phyloP scores from a whole-genome alignment of 2,888 invertebrate genomes.

The Tholera decimalis region DNA sequence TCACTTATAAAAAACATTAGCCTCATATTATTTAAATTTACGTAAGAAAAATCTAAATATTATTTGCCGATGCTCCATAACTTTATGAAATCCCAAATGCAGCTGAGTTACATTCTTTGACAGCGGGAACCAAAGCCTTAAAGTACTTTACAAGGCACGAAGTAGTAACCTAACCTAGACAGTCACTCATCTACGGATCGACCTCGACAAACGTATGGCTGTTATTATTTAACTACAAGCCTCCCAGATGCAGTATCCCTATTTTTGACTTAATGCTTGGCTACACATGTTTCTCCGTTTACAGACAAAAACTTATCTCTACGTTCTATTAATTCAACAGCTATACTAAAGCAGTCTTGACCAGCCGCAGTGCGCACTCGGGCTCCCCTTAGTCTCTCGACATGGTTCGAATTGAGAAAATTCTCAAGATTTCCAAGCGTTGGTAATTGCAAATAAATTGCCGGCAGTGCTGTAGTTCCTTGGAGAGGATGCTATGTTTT shows the following conservation, averaged over 20 bases:
- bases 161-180: no score
- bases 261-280: no score
- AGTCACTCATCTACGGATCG: no score
- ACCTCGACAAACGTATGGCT: no score
- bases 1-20: no score
- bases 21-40: no score
- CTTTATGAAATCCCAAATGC: not conserved
- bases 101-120: not conserved
- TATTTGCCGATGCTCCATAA: no score
- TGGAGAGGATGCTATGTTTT: not conserved
- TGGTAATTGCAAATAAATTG: conserved; percentile 43
- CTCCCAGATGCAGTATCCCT: no score
- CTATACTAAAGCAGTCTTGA: not conserved
- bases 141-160: no score
- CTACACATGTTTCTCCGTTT: not conserved
- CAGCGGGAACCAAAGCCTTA: no score
- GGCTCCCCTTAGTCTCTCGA: not conserved
- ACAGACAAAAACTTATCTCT: not conserved
- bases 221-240: no score
- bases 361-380: conserved; percentile 38
- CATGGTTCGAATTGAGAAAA: conserved; percentile 32
- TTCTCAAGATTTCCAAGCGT: conserved; percentile 17
- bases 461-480: not conserved
- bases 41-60: no score
- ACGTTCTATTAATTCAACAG: conserved; percentile 11